Percentiles rank a stretch among this genome's conserved stretches.
These are phyloP conservation scores for Pogonomyrmex californicus DNA, from an alignment of 1,140 invertebrate genomes.

Conservation along the genomic window DNA sequence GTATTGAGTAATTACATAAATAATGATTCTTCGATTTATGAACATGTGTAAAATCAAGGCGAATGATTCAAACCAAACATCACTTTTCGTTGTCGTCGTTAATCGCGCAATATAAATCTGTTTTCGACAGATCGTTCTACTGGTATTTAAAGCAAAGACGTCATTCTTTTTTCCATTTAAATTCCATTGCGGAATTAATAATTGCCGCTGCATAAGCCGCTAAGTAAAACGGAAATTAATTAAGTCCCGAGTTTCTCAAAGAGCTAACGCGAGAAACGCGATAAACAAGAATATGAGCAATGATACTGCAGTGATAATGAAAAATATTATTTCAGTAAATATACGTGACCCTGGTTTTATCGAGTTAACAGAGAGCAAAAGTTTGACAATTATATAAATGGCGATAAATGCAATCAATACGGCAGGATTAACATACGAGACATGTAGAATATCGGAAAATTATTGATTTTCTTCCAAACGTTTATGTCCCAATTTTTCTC, in stretches of 20 bases:
- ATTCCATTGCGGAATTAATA: not conserved
- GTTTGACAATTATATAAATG: constrained; percentile 27
- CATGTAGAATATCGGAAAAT: not conserved
- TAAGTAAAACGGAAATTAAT: constrained; percentile 18
- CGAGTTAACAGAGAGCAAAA: constrained; percentile 5
- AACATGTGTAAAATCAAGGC: not conserved
- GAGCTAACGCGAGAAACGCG: not conserved
- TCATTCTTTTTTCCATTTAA: constrained; percentile 1
- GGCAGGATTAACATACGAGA: not conserved
- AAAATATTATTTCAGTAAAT: constrained; percentile 24
- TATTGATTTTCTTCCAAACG: not conserved
- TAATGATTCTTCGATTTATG: not conserved
- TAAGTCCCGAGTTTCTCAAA: not conserved
- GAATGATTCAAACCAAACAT: constrained; percentile 21
- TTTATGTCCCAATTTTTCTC: not conserved
- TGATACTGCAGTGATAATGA: constrained; percentile 26
- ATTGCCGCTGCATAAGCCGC: not conserved
- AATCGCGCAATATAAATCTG: constrained; percentile 24
- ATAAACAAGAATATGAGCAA: not conserved
- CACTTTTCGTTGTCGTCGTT: not conserved
- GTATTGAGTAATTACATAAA: constrained; percentile 12
- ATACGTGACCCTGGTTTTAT: not conserved
- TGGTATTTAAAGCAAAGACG: not conserved
- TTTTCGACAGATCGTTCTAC: not conserved
- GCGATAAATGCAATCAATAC: not conserved